These are phyloP conservation scores for Ailurus styani DNA, from an alignment of 2,113 vertebrate species.

Conservation along the genomic window DNA sequence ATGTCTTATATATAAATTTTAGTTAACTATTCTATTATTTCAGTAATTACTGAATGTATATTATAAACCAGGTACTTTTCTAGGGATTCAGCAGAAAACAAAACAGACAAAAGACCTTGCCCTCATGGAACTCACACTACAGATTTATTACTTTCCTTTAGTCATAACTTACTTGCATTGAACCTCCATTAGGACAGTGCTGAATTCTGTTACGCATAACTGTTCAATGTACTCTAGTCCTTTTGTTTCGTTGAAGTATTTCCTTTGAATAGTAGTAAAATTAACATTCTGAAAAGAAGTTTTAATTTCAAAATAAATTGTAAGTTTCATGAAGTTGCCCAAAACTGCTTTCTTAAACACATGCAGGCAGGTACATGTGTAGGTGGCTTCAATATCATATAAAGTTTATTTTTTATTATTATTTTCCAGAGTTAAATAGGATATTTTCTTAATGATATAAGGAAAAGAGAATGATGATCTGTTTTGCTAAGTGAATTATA, in stretches of 20 bases:
- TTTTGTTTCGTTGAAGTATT: slow-evolving; percentile 97
- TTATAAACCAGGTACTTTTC: neutral
- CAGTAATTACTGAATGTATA: neutral
- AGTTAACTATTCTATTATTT: slow-evolving; percentile 7
- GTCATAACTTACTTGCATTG: slow-evolving; percentile 90
- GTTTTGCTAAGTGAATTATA: neutral
- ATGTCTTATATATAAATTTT: neutral
- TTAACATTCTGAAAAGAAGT: slow-evolving; percentile 84
- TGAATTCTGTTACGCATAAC: slow-evolving; percentile 92
- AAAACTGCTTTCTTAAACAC: neutral
- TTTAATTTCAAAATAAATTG: slow-evolving; percentile 50
- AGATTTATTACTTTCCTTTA: neutral
- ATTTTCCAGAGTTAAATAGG: slow-evolving; percentile 1
- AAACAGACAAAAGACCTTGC: neutral
- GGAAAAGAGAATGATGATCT: neutral
- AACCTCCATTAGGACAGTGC: slow-evolving; percentile 93
- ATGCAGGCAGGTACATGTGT: neutral
- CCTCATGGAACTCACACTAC: neutral
- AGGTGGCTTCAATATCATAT: neutral
- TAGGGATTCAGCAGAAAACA: neutral
- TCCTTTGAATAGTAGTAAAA: slow-evolving; percentile 93
- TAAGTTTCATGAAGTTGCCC: neutral
- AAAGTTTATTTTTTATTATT: slow-evolving; percentile 31
- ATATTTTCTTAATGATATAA: slow-evolving; percentile 16
- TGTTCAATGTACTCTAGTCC: slow-evolving; percentile 96